Conservation (phyloP, 2,888 invertebrate species). For the Apotomis turbidana region DNA sequence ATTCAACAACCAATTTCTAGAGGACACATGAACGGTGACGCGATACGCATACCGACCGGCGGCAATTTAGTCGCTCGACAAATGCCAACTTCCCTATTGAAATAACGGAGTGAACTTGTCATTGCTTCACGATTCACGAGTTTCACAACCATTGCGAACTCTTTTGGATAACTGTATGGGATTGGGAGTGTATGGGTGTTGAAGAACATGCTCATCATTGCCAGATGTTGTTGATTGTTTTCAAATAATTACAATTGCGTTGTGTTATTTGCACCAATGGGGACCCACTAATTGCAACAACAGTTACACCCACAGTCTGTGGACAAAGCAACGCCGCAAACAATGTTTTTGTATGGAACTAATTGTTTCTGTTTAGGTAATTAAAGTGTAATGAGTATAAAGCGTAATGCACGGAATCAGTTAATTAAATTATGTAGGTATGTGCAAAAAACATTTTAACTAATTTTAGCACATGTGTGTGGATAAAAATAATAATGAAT, state of each 20-base stretch:
- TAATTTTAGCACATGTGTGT: not conserved
- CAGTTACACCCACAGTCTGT: conserved; percentile 34
- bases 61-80: conserved; percentile 65
- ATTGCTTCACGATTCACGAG: conserved; percentile 18
- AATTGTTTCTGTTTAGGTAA: conserved; percentile 41
- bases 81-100: conserved; percentile 67
- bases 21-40: conserved; percentile 56
- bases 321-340: conserved; percentile 17
- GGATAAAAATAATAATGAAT: not conserved
- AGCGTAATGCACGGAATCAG: conserved; percentile 3
- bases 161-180: conserved; percentile 9
- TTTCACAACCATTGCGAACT: conserved; percentile 21
- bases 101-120: conserved; percentile 54
- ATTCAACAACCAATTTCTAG: conserved; percentile 52
- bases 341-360: conserved; percentile 23
- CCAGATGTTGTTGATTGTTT: conserved; percentile 3
- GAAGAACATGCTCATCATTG: conserved; percentile 3
- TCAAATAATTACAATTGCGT: not conserved
- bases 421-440: not conserved
- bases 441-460: not conserved
- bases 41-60: conserved; percentile 48
- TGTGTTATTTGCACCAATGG: conserved; percentile 16
- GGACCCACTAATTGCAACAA: conserved; percentile 30
- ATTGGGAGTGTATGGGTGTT: conserved; percentile 18
- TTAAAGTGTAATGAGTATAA: conserved; percentile 27